Evolutionary conservation across 1,140 invertebrate species (phyloP).

Genomic region (Latrodectus geometricus): DNA sequence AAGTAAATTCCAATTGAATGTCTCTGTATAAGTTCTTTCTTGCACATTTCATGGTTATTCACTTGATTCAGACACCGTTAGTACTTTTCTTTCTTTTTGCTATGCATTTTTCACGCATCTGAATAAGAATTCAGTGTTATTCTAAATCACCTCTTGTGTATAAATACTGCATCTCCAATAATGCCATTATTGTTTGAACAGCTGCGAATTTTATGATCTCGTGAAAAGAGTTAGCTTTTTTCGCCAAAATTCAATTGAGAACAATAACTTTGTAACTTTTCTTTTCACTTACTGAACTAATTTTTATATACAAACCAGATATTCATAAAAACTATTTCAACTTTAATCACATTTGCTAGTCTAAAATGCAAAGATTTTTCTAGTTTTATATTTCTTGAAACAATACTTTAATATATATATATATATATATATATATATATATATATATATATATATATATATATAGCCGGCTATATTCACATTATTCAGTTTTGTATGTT

Average conservation of each 20-base stretch:
- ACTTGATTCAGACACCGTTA: neutral
- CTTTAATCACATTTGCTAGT: too few species aligned
- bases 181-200: neutral
- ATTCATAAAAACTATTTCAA: too few species aligned
- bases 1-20: conserved; percentile 27
- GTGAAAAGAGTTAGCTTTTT: neutral
- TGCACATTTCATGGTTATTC: conserved; percentile 3
- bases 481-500: too few species aligned
- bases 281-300: too few species aligned
- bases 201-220: neutral
- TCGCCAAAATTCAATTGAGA: neutral
- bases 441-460: too few species aligned
- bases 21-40: neutral
- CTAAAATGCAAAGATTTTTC: too few species aligned
- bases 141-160: neutral
- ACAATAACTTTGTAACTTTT: neutral
- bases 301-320: too few species aligned
- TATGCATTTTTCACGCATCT: neutral
- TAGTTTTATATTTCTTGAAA: too few species aligned
- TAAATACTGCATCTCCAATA: neutral
- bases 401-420: too few species aligned
- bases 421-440: too few species aligned
- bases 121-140: neutral
- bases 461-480: too few species aligned
- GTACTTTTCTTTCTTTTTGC: neutral